phyloP scores from a whole-genome alignment of 2,888 invertebrate species.

The Caradrina kadenii region DNA sequence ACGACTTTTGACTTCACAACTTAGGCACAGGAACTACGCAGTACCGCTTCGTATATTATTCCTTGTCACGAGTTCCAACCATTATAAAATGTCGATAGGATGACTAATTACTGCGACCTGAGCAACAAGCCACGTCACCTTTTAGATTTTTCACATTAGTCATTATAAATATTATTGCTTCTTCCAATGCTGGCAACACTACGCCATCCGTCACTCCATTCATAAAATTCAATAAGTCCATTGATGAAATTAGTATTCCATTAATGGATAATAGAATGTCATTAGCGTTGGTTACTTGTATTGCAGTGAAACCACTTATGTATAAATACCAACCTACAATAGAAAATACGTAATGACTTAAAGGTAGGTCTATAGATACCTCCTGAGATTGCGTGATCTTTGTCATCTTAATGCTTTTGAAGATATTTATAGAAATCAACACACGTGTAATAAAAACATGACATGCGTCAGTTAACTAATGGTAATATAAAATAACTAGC shows the following conservation, averaged over 20 bases:
- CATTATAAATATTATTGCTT: constrained; percentile 33
- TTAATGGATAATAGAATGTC: constrained; percentile 29
- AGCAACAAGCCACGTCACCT: constrained; percentile 35
- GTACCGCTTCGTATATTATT: constrained; percentile 9
- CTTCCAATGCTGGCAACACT: neutral
- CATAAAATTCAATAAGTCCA: neutral
- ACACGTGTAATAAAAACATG: constrained; percentile 39
- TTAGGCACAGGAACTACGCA: constrained; percentile 20
- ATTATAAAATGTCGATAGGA: constrained; percentile 38
- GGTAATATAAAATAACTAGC: too few species aligned
- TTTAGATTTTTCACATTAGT: constrained; percentile 36
- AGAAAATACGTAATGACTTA: constrained; percentile 19
- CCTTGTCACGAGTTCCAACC: constrained; percentile 19
- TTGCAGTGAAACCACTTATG: constrained; percentile 1
- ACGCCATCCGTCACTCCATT: neutral
- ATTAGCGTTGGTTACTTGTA: neutral
- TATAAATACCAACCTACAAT: constrained; percentile 22
- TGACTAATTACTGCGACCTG: constrained; percentile 42
- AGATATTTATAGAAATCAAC: constrained; percentile 34
- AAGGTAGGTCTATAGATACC: constrained; percentile 21
- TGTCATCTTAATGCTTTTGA: constrained; percentile 23
- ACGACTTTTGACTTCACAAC: constrained; percentile 27
- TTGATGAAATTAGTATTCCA: constrained; percentile 22
- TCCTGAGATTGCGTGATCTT: constrained; percentile 25
- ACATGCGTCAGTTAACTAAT: neutral